Evolutionary conservation across 2,113 vertebrate genomes (phyloP), one percentile per base, ranked within the genome.

Genomic region (Eptesicus fuscus): DNA sequence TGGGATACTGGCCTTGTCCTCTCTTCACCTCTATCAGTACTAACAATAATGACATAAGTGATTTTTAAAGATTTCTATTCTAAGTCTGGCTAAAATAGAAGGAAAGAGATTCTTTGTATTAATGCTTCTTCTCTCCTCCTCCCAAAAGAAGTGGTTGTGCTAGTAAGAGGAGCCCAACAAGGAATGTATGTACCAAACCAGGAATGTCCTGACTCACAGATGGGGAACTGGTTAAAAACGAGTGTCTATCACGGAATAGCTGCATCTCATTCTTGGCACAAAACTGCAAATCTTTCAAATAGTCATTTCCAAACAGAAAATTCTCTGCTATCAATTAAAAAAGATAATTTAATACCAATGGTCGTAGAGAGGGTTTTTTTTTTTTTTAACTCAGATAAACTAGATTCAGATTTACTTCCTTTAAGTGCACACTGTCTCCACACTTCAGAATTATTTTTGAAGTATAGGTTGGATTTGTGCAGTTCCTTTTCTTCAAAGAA

Each of bases 291-390:
- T 42, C 77, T 86, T 88, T 91, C 67, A 79, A 70, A 49, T 1
- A 7, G 40, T 78, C 18, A 59, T 91, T 78, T 85, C 82, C 13
- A 83, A 95, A 92, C 35, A 90, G 78, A 93, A 96, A 93, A 56
- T 2, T 4, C 9, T 63, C 37, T 70, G 59, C 79, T 78, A 74
- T 95, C 71, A 88, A 94, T 30, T 53, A 42, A 56, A 78, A 65
- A 90, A 92, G 84, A 67, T 93, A 93, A 92, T 63, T 35, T 25
- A 74, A 91, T 56, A 71, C 20, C 51, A 44, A 32, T 30, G 47
- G 35, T 59, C 93, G 25, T 49, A 69, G 78, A 44, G 67, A 56
- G 18, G 28, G 9, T 61, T 25, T 74, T n/a, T 4, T 90, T 28
- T 23, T 25, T 40, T 83, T 83, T 63, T 37, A 17, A 95, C 88